Conservation (phyloP, 2,113 vertebrate species). For the Salvator merianae region DNA sequence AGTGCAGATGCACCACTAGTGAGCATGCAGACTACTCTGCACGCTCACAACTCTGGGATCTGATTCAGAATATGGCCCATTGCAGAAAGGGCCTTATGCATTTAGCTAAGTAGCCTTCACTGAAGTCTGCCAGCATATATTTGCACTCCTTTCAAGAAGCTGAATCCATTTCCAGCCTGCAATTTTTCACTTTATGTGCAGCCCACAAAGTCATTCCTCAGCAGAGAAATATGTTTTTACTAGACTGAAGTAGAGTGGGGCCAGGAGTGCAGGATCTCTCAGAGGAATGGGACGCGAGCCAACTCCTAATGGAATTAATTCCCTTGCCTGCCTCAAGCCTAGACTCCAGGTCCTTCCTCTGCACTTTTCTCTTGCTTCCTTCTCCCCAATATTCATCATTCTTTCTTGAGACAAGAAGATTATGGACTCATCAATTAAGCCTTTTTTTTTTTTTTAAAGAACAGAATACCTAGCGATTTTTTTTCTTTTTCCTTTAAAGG, state of each 20-base stretch:
- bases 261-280: background rate
- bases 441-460: background rate
- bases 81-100: too few relatives aligned
- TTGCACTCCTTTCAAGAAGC: background rate
- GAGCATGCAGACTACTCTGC: too few relatives aligned
- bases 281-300: background rate
- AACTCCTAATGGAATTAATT: slow-evolving; percentile 25
- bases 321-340: background rate
- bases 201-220: background rate
- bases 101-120: background rate
- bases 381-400: background rate
- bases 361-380: background rate
- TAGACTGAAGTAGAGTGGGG: background rate
- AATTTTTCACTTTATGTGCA: background rate
- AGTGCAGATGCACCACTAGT: too few relatives aligned
- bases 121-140: background rate
- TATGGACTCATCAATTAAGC: background rate
- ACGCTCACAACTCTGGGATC: too few relatives aligned
- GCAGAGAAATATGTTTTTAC: background rate
- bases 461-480: too few relatives aligned
- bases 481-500: background rate
- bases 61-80: too few relatives aligned
- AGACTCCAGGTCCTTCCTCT: background rate
- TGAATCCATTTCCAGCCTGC: background rate
- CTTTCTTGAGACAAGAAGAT: background rate